Evolutionary conservation across 2,113 vertebrate species (phyloP).

Genomic region (Pagrus major): DNA sequence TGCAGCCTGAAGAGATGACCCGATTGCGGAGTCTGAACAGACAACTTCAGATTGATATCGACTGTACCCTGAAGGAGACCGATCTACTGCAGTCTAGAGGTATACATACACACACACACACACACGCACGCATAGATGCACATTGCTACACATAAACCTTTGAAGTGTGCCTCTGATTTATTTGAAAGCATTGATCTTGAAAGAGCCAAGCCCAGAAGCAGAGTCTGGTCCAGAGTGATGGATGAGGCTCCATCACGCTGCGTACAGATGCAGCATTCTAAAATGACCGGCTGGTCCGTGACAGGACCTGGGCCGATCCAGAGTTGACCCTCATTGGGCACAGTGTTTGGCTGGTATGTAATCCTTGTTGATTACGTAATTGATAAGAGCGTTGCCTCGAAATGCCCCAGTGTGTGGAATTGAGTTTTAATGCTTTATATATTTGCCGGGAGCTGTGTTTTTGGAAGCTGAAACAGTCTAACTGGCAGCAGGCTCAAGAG

Average conservation of each 20-base stretch:
- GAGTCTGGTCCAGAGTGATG: constrained; percentile 46
- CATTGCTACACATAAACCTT: constrained; percentile 38
- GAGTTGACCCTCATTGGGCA: constrained; percentile 1
- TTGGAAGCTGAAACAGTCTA: background rate
- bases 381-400: background rate
- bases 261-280: constrained; percentile 32
- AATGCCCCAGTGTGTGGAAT: background rate
- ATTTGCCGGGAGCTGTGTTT: constrained; percentile 9
- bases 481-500: constrained; percentile 16
- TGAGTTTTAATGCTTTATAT: background rate
- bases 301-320: background rate
- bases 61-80: constrained; percentile 98
- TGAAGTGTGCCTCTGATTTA: constrained; percentile 56
- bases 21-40: constrained; percentile 94
- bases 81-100: constrained; percentile 97
- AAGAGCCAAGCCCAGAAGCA: constrained; percentile 54
- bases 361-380: constrained; percentile 13
- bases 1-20: constrained; percentile 98
- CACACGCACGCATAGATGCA: constrained; percentile 21
- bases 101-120: constrained; percentile 68
- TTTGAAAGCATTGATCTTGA: constrained; percentile 69
- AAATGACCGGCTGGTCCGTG: constrained; percentile 27
- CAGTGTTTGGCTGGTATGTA: background rate
- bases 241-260: constrained; percentile 28
- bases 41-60: constrained; percentile 98